phyloP scores from a whole-genome alignment of 2,888 invertebrate species.

The Oscheius sp. region DNA sequence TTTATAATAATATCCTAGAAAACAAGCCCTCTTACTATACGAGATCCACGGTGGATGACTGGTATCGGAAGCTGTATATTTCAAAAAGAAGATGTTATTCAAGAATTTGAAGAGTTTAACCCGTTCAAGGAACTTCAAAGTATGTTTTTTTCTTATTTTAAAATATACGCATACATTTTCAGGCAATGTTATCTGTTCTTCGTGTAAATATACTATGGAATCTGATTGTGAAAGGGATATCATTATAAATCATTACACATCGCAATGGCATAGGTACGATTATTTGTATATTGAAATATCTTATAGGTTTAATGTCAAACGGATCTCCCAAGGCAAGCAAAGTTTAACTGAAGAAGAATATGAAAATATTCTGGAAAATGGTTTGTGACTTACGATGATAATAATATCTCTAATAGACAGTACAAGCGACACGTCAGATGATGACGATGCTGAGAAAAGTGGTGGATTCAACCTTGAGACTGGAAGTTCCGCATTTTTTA shows the following conservation, averaged over 20 bases:
- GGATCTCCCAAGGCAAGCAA: slow-evolving; percentile 38
- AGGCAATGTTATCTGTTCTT: slow-evolving; percentile 34
- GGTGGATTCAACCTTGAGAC: not conserved
- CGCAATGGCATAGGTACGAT: slow-evolving; percentile 38
- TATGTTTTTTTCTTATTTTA: not conserved
- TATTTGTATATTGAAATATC: too few species aligned
- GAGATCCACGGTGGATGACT: slow-evolving; percentile 38
- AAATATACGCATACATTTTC: not conserved
- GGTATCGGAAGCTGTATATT: slow-evolving; percentile 26
- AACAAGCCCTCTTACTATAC: slow-evolving; percentile 16
- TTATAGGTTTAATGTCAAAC: slow-evolving; percentile 37
- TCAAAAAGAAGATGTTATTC: slow-evolving; percentile 17
- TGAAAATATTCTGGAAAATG: slow-evolving; percentile 38
- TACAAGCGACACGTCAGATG: slow-evolving; percentile 15
- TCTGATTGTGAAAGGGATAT: slow-evolving; percentile 38
- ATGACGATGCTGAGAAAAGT: slow-evolving; percentile 47
- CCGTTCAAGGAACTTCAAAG: slow-evolving; percentile 29
- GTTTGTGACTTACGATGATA: not conserved
- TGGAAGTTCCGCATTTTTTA: slow-evolving; percentile 43
- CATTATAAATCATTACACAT: slow-evolving; percentile 52
- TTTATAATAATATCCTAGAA: not conserved
- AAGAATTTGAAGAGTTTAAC: slow-evolving; percentile 35
- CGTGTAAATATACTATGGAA: slow-evolving; percentile 44
- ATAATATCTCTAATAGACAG: not conserved
- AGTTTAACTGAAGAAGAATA: slow-evolving; percentile 54